Evolutionary conservation across 2,888 invertebrate species (phyloP), one percentile per base, ranked within the genome.

Genomic region (Spilarctia lutea): DNA sequence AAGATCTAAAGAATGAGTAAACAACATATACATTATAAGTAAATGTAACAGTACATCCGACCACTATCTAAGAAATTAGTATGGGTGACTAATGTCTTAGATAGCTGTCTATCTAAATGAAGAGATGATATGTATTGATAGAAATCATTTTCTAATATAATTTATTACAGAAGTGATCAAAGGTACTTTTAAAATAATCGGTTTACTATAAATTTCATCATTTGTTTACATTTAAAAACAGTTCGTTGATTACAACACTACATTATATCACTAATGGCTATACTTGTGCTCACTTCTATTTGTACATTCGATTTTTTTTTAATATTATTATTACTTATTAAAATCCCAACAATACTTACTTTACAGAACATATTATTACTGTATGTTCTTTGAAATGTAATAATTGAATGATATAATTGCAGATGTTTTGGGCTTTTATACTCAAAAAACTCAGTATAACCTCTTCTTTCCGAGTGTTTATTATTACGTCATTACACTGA

Each of bases 311-410:
- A 52, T 27, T 39, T 1, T 27, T n/a, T 24, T 20, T 20, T 1
- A 27, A 52, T 16, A 4, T n/a, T 11, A 27, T 27, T 60, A 1
- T 60, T 60, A 60, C 27, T 16, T 60, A 60, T 60, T 30, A 63
- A 63, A 65, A 74, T 74, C 73, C 6, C 65, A 71, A 69, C 66
- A 67, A 45, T 75, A 86, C 90, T 90, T 77, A 92, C 92, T 89
- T 90, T 91, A 52, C 82, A 86, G 76, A 88, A 86, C 91, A 92
- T 92, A 71, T 87, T 89, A 79, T 68, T 79, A 75, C 78, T 79
- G 78, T 86, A 83, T 84, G 83, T 81, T 84, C 78, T 81, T 80
- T 74, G 84, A 80, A 84, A 82, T 79, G 82, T 78, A 80, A 77
- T 82, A 83, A 85, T 78, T 83, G 85, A 91, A 89, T 92, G 91